Base-by-base conservation (phyloP, 2,113 vertebrate genomes). In the Taxidea taxus region DNA sequence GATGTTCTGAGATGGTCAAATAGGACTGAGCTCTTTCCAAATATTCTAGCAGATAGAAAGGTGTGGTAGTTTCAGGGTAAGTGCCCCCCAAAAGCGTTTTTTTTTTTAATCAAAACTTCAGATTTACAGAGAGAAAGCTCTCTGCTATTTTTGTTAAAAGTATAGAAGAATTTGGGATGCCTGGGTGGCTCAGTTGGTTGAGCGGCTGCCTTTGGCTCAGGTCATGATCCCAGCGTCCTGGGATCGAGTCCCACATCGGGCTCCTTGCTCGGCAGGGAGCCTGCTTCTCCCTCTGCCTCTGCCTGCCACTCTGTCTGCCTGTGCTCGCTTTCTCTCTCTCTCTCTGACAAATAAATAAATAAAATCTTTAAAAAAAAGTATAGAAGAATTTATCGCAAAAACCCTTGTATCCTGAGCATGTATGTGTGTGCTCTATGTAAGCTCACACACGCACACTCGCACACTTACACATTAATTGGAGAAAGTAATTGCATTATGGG, bases 371-470 rank as follows among this genome's bases (percentile, higher is more conserved):
- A n/a, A n/a, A n/a, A 80, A 94, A 39, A 10, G 70, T 51, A 47
- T 77, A 60, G 56, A 78, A 70, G 39, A 75, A 70, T 31, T 62
- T 94, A 70, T 72, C 12, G 23, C 20, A 81, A 84, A 49, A 70
- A 14, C 49, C 25, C n/a, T 90, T 51, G 51, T 29, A 54, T 84
- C 23, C 31, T 25, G 37, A 70, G 42, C 12, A 7, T 49, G 34
- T 10, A 20, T 37, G 34, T n/a, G 34, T 68, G 34, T 68, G 34
- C 31, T 34, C 7, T 10, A n/a, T 21, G 66, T 68, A 34, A 34
- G 7, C 64, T n/a, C 23, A 18, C 6, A 0, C 62, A 27, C 15
- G 3, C 15, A 3, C 9, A 7, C 14, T 77, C 44, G 1, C 16
- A 18, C 18, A 16, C 51, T 18, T 16, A 54, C 51, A 85, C 6